These are phyloP conservation scores for Didymodactylos carnosus DNA, from an alignment of 2,888 invertebrate genomes.

Conservation along the genomic window DNA sequence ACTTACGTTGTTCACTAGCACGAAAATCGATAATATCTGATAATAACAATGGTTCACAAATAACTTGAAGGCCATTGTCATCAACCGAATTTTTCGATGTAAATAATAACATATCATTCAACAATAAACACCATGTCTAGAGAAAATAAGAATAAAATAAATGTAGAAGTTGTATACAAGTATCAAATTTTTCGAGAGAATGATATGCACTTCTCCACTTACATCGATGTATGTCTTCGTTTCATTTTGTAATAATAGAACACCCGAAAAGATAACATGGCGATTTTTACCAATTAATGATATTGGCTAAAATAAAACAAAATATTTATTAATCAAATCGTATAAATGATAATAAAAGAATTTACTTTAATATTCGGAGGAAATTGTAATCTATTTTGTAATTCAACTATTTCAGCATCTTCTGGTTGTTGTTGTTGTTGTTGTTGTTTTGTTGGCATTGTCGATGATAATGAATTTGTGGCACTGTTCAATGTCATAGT, in stretches of 20 bases:
- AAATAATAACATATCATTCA: not conserved
- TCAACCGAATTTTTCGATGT: not conserved
- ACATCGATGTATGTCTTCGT: not conserved
- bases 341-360: too few species aligned
- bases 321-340: not conserved
- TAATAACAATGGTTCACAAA: not conserved
- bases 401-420: not conserved
- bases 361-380: not conserved
- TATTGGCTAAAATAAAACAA: not conserved
- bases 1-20: not conserved
- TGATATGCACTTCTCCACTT: too few species aligned
- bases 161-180: not conserved
- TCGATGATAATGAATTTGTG: not conserved
- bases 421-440: not conserved
- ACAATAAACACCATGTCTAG: not conserved
- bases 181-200: not conserved
- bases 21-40: not conserved
- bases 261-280: not conserved
- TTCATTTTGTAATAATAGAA: not conserved
- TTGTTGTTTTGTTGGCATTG: too few species aligned
- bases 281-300: not conserved
- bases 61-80: not conserved
- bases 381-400: not conserved
- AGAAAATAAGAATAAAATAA: not conserved
- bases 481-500: slow-evolving; percentile 1